These are phyloP conservation scores for Aurelia sp. DNA, from an alignment of 30 jellyfish, hydroid and myxozoan species.

Conservation along the genomic window DNA sequence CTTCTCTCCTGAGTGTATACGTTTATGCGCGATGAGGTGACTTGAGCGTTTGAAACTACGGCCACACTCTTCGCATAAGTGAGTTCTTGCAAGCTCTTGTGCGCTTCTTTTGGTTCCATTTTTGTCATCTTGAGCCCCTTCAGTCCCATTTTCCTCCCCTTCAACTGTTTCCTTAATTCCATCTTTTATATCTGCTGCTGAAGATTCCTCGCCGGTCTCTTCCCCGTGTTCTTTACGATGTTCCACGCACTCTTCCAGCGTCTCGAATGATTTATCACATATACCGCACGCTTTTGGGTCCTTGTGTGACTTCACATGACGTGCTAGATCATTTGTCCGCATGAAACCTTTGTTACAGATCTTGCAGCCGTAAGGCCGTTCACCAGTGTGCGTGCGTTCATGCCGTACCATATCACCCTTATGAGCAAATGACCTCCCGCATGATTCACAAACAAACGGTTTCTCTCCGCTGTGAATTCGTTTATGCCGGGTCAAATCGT, in stretches of 20 bases:
- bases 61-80: conserved; percentile 69
- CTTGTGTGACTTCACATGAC: conserved; percentile 57
- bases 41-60: conserved; percentile 69
- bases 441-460: conserved; percentile 53
- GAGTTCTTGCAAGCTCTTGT: conserved; percentile 35
- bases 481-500: conserved; percentile 66
- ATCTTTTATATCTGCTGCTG: background rate
- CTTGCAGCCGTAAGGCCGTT: conserved; percentile 69
- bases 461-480: conserved; percentile 76
- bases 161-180: conserved; percentile 1
- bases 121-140: conserved; percentile 1
- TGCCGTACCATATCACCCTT: conserved; percentile 75
- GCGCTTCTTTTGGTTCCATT: conserved; percentile 10
- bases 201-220: conserved; percentile 19
- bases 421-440: conserved; percentile 63
- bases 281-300: conserved; percentile 48
- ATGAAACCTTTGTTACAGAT: conserved; percentile 53
- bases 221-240: conserved; percentile 57
- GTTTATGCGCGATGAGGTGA: conserved; percentile 63
- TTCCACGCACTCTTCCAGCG: conserved; percentile 23
- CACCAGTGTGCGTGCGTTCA: conserved; percentile 73
- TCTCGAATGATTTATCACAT: conserved; percentile 36
- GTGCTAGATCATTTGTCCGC: conserved; percentile 66
- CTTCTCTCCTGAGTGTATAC: conserved; percentile 84
- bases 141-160: background rate